These are phyloP conservation scores for Hiodon alosoides DNA, from an alignment of 2,113 vertebrate genomes.

Conservation along the genomic window DNA sequence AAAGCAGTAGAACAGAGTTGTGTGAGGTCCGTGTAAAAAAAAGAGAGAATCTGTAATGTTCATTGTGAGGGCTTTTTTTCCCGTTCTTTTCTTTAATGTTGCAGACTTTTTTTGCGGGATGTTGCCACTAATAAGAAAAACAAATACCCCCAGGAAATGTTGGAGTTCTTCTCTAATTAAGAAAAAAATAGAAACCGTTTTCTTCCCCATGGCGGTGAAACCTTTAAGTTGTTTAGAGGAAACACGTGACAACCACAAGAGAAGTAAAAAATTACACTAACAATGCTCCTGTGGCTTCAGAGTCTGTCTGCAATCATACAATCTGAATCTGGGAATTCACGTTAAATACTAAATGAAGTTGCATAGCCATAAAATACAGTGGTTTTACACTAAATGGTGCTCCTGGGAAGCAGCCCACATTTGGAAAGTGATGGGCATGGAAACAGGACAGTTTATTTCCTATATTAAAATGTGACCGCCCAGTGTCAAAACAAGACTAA, in stretches of 20 bases:
- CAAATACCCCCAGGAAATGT: background rate
- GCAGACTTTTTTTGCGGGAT: background rate
- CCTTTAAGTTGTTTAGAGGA: conserved; percentile 5
- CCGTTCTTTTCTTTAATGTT: background rate
- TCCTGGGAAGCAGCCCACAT: background rate
- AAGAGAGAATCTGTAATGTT: too few species aligned
- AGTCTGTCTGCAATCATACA: background rate
- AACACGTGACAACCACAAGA: background rate
- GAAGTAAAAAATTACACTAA: background rate
- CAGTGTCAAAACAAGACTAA: background rate
- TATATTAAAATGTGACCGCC: conserved; percentile 26
- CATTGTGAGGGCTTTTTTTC: background rate
- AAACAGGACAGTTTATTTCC: conserved; percentile 11
- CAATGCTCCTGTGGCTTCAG: background rate
- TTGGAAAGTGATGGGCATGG: background rate
- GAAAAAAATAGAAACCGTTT: background rate
- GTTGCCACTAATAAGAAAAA: background rate
- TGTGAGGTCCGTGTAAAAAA: too few species aligned
- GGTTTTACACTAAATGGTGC: too few species aligned
- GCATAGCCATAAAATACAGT: too few species aligned
- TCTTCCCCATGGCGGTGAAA: background rate
- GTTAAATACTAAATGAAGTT: too few species aligned
- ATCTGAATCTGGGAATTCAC: background rate
- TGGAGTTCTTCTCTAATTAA: conserved; percentile 1
- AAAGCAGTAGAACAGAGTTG: too few species aligned